Conservation (phyloP, 2,113 vertebrate species). For the Junco hyemalis region DNA sequence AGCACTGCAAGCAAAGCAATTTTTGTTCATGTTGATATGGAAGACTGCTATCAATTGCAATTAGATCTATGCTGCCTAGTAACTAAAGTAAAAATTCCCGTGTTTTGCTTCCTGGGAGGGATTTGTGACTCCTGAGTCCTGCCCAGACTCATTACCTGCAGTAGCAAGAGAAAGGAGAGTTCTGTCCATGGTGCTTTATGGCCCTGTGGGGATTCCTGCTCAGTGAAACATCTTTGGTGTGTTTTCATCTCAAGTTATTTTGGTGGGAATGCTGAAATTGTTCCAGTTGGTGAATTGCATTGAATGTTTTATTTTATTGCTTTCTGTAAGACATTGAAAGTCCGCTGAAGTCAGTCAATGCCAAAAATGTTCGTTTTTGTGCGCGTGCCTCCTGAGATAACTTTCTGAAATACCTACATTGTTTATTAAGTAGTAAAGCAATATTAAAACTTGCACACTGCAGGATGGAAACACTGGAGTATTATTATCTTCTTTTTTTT, state of each 20-base stretch:
- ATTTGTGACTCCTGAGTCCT: background rate
- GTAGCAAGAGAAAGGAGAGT: background rate
- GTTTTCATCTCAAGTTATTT: background rate
- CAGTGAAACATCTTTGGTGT: background rate
- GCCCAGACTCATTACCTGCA: background rate
- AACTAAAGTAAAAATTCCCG: background rate
- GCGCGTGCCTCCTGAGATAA: background rate
- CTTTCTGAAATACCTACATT: background rate
- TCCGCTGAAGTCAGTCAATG: background rate
- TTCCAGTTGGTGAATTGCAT: background rate
- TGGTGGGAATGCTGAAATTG: rapidly evolving
- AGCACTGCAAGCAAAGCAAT: background rate
- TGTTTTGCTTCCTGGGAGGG: background rate
- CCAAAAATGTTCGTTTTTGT: background rate
- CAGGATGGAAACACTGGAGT: background rate
- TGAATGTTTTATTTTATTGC: background rate
- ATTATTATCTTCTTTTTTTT: background rate
- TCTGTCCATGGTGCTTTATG: background rate
- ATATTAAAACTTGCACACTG: background rate
- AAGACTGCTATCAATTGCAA: background rate
- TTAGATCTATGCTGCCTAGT: background rate
- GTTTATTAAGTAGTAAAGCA: background rate
- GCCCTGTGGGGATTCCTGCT: background rate
- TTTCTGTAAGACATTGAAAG: background rate
- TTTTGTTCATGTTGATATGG: background rate